phyloP scores from a whole-genome alignment of 37 sponge, comb jelly and placozoan species.

The Aplysina aerophoba region DNA sequence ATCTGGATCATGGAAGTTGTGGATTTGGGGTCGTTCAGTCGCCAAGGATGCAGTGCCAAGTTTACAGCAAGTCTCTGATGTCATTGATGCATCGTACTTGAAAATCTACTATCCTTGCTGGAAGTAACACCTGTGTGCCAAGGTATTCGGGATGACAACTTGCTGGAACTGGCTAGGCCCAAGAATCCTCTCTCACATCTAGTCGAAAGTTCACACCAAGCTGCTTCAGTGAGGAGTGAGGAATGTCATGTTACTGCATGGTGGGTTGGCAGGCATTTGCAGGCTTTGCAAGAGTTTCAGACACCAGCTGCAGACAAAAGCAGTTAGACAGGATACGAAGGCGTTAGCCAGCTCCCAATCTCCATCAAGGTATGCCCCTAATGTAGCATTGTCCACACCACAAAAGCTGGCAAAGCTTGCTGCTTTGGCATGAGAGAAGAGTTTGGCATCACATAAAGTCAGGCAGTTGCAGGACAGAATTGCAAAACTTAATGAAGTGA shows the following conservation, averaged over 20 bases:
- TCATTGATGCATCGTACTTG: neutral
- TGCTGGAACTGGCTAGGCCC: neutral
- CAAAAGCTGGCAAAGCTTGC: neutral
- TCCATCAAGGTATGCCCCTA: neutral
- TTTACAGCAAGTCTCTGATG: neutral
- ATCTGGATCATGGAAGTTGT: neutral
- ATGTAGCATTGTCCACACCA: neutral
- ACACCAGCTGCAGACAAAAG: neutral
- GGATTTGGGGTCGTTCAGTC: neutral
- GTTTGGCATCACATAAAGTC: neutral
- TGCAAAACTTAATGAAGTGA: neutral
- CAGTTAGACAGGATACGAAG: neutral
- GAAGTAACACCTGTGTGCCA: neutral
- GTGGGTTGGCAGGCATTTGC: neutral
- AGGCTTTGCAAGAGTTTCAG: neutral
- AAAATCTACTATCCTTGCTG: neutral
- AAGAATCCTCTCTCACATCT: constrained; percentile 3
- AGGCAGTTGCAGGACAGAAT: neutral
- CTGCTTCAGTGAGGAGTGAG: neutral
- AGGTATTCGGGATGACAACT: neutral
- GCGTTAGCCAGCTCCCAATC: neutral
- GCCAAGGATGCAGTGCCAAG: neutral
- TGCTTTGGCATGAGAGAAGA: neutral
- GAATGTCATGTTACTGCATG: neutral
- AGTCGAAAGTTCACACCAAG: neutral